Conservation (phyloP, 2,888 invertebrate species). For the Embidobia sp. region DNA sequence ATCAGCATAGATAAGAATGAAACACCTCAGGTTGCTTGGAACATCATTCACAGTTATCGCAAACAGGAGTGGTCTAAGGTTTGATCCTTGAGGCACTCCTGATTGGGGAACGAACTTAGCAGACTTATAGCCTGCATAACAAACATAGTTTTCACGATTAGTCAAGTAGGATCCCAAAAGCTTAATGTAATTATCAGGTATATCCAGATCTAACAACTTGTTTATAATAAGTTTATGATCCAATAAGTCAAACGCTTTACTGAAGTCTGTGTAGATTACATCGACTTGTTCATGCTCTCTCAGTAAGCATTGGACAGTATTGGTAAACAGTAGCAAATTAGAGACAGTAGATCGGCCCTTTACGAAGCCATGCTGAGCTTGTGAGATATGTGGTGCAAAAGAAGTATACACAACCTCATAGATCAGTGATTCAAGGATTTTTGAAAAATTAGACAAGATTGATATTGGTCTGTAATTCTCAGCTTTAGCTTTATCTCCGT, state of each 20-base stretch:
- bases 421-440: background rate
- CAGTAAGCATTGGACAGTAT: too few relatives aligned
- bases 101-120: background rate
- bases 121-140: background rate
- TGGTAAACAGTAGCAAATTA: too few relatives aligned
- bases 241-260: too few relatives aligned
- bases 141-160: background rate
- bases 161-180: background rate
- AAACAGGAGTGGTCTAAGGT: background rate
- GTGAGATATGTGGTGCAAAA: background rate
- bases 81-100: background rate
- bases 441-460: background rate
- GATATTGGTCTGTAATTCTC: conserved; percentile 11
- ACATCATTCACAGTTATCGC: conserved; percentile 1
- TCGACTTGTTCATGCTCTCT: too few relatives aligned
- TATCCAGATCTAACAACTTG: too few relatives aligned
- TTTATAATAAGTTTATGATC: too few relatives aligned
- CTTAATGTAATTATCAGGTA: too few relatives aligned
- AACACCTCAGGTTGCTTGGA: too few relatives aligned
- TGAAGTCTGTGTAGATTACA: too few relatives aligned
- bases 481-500: background rate
- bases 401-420: background rate
- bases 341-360: conserved; percentile 1
- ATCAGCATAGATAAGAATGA: too few relatives aligned
- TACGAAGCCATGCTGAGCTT: background rate